Evolutionary conservation across 2,113 vertebrate species (phyloP).

Genomic region (Strigops habroptila): DNA sequence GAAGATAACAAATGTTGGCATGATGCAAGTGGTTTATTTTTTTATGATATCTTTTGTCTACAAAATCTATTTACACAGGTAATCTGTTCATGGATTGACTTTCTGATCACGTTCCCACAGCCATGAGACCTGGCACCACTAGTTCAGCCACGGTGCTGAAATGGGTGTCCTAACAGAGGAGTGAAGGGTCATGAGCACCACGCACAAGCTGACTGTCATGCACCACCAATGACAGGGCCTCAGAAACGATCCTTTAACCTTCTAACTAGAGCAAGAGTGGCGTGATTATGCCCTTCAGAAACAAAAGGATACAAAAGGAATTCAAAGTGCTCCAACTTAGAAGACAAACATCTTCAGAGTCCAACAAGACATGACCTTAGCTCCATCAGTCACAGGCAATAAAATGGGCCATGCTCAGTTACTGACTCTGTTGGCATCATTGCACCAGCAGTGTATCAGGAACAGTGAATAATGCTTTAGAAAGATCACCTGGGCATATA

Average conservation of each 20-base stretch:
- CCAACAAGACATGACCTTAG: neutral
- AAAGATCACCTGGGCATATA: neutral
- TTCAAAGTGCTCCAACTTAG: neutral
- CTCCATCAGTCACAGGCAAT: neutral
- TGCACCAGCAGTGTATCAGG: neutral
- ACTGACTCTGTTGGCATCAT: neutral
- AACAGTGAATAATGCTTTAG: neutral
- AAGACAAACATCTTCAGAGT: neutral
- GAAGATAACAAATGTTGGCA: neutral
- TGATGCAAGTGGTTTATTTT: fast-evolving
- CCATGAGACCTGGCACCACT: neutral
- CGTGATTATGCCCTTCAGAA: neutral
- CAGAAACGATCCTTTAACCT: neutral
- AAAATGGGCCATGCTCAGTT: neutral
- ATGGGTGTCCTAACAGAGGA: neutral
- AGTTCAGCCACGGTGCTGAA: fast-evolving
- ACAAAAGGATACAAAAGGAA: neutral
- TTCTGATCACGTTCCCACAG: neutral
- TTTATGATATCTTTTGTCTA: neutral
- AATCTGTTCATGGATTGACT: neutral
- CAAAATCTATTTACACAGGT: neutral
- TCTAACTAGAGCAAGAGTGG: neutral
- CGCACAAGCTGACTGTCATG: neutral
- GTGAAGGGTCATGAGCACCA: neutral
- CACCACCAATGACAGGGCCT: neutral